Evolutionary conservation across 2,888 invertebrate species (phyloP), one percentile per base, ranked within the genome.

Genomic region (Drosophila robusta): DNA sequence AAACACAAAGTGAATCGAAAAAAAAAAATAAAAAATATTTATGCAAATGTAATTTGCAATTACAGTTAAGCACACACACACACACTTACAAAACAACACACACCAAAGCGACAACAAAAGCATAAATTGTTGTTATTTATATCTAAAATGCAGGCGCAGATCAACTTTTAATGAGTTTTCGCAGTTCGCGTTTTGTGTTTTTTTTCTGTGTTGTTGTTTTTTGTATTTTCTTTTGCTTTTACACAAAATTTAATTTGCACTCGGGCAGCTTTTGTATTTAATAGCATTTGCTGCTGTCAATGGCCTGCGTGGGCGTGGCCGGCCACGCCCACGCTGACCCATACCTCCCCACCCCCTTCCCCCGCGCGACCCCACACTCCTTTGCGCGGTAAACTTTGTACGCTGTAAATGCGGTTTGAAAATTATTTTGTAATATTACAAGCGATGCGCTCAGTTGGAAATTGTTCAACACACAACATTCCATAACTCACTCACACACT

Each of bases 391-490:
- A 77, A 68, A 72, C 57, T 77, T 72, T 75, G 78, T 73, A 57
- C 62, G 74, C 62, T 74, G 50, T 52, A 62, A 76, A 68, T 78
- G 87, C 74, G 88, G 82, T 87, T 87, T 76, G 57, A 51, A 87
- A 83, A 83, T 87, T 86, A 83, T 83, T 83, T 83, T 87, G 86
- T 79, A 85, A 85, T 81, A 78, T 82, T 82, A 82, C 86, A 87
- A 78, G 76, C 85, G 76, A 70, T 70, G 88, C 88, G 79, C 82
- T 78, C 88, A 85, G 76, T 82, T 83, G 83, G 79, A 83, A 83
- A 82, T 84, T 78, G 87, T 80, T 84, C 70, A 84, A 67, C 78
- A 73, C 47, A 73, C 76, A 75, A 81, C 82, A 84, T 85, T 81
- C 79, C 85, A 78, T 73, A 73, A 73, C 73, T 73, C 49, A 38